These are phyloP conservation scores for Sebastes flavidus DNA, from an alignment of 2,797 vertebrate species.

Conservation along the genomic window DNA sequence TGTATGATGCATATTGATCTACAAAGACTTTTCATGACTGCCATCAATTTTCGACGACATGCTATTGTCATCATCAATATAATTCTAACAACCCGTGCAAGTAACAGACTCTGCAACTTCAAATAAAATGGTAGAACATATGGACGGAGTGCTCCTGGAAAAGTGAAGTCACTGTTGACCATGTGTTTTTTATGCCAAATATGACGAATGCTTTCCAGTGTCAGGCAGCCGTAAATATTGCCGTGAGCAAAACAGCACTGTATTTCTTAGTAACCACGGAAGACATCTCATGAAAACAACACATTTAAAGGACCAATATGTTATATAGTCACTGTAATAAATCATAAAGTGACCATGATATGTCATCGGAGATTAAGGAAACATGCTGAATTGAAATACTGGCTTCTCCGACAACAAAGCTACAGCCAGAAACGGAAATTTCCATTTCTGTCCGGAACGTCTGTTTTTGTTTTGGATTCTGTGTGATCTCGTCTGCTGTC, in stretches of 20 bases:
- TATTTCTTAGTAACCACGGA: not conserved
- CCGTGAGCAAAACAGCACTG: not conserved
- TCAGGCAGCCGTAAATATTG: not conserved
- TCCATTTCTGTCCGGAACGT: too few relatives aligned
- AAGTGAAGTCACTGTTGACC: constrained; percentile 35
- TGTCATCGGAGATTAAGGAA: too few relatives aligned
- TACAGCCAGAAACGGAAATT: too few relatives aligned
- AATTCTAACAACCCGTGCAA: not conserved
- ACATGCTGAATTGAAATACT: too few relatives aligned
- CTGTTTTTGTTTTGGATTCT: too few relatives aligned
- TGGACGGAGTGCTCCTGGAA: constrained; percentile 9
- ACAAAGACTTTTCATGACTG: not conserved
- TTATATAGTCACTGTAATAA: too few relatives aligned
- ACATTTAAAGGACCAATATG: not conserved
- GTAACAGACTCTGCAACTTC: not conserved
- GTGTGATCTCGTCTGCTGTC: too few relatives aligned
- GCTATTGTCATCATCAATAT: not conserved
- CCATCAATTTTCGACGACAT: not conserved
- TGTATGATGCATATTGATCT: not conserved
- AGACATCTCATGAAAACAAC: not conserved
- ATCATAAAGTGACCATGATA: too few relatives aligned
- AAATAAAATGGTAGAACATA: constrained; percentile 9
- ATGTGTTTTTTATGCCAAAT: constrained; percentile 5
- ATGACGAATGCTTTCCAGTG: constrained; percentile 44
- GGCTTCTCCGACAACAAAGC: too few relatives aligned